Evolutionary conservation across 1,140 invertebrate species (phyloP), one percentile per base, ranked within the genome.

Genomic region (Lethocerus indicus): DNA sequence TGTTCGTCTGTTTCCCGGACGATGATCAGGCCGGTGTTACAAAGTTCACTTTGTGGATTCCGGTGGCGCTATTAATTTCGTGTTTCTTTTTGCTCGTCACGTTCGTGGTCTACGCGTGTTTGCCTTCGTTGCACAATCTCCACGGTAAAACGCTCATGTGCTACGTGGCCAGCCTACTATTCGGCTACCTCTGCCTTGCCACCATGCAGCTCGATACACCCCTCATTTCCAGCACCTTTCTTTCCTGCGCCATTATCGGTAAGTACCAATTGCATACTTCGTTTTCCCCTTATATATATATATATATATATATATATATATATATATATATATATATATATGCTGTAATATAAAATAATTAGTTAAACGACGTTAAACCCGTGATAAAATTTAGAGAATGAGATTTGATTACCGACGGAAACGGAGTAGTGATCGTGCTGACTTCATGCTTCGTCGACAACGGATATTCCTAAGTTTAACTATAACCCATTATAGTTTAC

Each of bases 131-230:
- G 21, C 65, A 72, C 26, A 83, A 81, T 63, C 67, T 82, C 16
- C 79, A 82, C 37, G 79, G 79, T 0, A 74, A 76, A 54, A 81
- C 75, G 1, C 60, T 82, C 12, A 79, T 81, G 65, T 78, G 75
- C 54, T 72, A 82, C 56, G 70, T 78, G 1, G 62, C 65, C 45
- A 74, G 71, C 58, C 70, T 82, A 50, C 63, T 81, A 46, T 52
- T 73, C 6, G 75, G 72, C 1, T 82, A 72, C 58, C 54, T 67
- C 24, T 74, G 72, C 49, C 65, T 81, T 18, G 71, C 71, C 1
- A 20, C 61, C 24, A 48, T 57, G 6, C 52, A 61, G 24, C 52
- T 56, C 20, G 25, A 36, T 14, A 25, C 27, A 9, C 28, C 24
- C 20, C 32, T 46, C 14, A 23, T 29, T 21, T 29, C 20, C 50